Evolutionary conservation across 2,113 vertebrate species (phyloP), one percentile per base, ranked within the genome.

Genomic region (Microtus oregoni): DNA sequence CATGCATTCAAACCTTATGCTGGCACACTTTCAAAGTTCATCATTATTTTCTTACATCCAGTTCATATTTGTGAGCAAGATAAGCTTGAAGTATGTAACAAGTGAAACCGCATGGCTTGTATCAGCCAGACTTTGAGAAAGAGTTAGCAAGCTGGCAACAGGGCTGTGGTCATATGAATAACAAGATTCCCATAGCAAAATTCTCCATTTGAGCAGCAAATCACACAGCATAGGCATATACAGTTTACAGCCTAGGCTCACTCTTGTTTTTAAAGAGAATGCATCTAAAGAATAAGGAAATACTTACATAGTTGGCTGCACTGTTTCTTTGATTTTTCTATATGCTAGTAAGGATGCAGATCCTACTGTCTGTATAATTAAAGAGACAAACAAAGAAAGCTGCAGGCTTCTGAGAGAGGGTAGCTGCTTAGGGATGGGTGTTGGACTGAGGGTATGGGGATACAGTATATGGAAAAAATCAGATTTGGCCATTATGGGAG

Each of bases 301-400:
- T 94, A 98, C 91, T 98, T 98, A 98, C 93, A 98, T 1, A 38
- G 96, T 67, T 97, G 70, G 78, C 78, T 97, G 95, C 92, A 98
- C 3, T 96, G 89, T 97, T 94, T 96, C 92, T 97, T 81, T 97
- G 91, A 94, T 96, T 98, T 97, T 98, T 97, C 96, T 98, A 5
- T 90, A 94, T 97, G 97, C 97, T 98, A 98, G 73, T 93, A 97
- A 97, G 78, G 94, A 97, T 92, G 92, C 35, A 93, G 96, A 96
- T 97, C 95, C 95, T 98, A 98, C 86, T 95, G 44, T 97, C 93
- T 97, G 73, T 94, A 78, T 94, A 97, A 98, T 95, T 94, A 98
- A 98, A 98, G 92, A 98, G n/a, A 89, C 95, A 97, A 98, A 97
- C 65, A 97, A 96, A 97, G 2, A 95, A 97, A 96, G 81, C 92